These are phyloP conservation scores for Hypomecis atomaria DNA, from an alignment of 2,888 invertebrate species.

Conservation along the genomic window DNA sequence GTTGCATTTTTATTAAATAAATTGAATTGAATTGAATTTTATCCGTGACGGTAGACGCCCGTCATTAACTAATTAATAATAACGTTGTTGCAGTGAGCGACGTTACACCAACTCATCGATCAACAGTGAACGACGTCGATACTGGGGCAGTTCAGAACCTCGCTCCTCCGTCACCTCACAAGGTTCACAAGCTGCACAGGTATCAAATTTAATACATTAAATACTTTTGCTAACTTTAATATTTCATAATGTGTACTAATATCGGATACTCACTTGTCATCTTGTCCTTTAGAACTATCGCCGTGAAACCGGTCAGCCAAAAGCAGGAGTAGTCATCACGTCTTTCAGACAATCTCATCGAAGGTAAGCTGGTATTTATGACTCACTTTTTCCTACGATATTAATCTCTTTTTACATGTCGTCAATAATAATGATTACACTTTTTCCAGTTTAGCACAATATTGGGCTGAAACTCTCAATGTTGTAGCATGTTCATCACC, in stretches of 20 bases:
- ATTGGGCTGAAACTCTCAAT: conserved; percentile 66
- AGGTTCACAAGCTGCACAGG: conserved; percentile 73
- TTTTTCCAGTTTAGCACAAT: conserved; percentile 54
- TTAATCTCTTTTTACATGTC: conserved; percentile 45
- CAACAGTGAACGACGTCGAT: conserved; percentile 76
- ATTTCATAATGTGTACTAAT: background rate
- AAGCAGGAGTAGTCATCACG: conserved; percentile 95
- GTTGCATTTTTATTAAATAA: no score
- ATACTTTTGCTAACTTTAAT: background rate
- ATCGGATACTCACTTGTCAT: background rate
- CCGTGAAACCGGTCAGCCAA: conserved; percentile 81
- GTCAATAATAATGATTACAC: conserved; percentile 43
- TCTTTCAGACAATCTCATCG: conserved; percentile 94
- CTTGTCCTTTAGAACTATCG: conserved; percentile 69
- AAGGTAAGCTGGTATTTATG: conserved; percentile 83
- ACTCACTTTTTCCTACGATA: conserved; percentile 7
- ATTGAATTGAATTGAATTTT: no score
- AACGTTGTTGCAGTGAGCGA: conserved; percentile 60
- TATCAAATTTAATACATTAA: conserved; percentile 37
- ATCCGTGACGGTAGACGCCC: no score
- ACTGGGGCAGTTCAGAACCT: conserved; percentile 76
- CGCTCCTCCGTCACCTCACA: conserved; percentile 78
- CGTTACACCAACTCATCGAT: conserved; percentile 77
- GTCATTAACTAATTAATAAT: background rate
- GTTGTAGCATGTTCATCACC: conserved; percentile 68